Percentiles rank a stretch among this genome's conserved stretches.
phyloP scores from a whole-genome alignment of 2,113 vertebrate species.

The Corythornis cristatus region DNA sequence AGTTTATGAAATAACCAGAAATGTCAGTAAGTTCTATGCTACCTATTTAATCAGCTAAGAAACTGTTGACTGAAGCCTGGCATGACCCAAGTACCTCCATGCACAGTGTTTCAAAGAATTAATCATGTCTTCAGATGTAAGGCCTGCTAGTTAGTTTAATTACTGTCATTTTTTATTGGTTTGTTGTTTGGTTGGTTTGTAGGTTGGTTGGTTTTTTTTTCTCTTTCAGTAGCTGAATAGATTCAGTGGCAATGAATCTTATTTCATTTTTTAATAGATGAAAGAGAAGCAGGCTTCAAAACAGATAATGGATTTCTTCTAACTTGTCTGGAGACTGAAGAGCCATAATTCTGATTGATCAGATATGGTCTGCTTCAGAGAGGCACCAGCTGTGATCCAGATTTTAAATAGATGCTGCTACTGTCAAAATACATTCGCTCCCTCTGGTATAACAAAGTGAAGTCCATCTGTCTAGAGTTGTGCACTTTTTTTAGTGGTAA shows the following conservation, averaged over 20 bases:
- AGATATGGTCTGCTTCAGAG: constrained; percentile 40
- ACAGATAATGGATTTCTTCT: constrained; percentile 63
- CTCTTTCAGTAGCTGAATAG: neutral
- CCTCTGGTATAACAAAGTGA: constrained; percentile 56
- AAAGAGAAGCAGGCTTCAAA: constrained; percentile 55
- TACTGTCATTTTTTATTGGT: neutral
- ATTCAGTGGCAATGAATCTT: constrained; percentile 28
- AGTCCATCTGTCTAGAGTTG: constrained; percentile 58
- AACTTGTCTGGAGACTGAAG: constrained; percentile 9
- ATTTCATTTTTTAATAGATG: constrained; percentile 32
- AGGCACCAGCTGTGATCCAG: constrained; percentile 68
- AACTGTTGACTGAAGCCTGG: constrained; percentile 19
- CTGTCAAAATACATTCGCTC: constrained; percentile 53
- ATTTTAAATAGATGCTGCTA: constrained; percentile 57
- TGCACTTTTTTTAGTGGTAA: constrained; percentile 55
- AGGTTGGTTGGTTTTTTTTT: neutral
- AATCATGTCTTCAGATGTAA: constrained; percentile 27
- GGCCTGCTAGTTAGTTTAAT: constrained; percentile 44
- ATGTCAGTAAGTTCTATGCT: neutral
- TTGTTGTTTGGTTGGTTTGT: too few relatives aligned
- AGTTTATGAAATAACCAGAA: constrained; percentile 17
- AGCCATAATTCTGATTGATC: constrained; percentile 67
- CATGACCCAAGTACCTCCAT: neutral
- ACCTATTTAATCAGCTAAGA: constrained; percentile 25
- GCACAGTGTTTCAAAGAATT: neutral